phyloP scores from a whole-genome alignment of 2,888 invertebrate genomes.

The Metalampra italica region DNA sequence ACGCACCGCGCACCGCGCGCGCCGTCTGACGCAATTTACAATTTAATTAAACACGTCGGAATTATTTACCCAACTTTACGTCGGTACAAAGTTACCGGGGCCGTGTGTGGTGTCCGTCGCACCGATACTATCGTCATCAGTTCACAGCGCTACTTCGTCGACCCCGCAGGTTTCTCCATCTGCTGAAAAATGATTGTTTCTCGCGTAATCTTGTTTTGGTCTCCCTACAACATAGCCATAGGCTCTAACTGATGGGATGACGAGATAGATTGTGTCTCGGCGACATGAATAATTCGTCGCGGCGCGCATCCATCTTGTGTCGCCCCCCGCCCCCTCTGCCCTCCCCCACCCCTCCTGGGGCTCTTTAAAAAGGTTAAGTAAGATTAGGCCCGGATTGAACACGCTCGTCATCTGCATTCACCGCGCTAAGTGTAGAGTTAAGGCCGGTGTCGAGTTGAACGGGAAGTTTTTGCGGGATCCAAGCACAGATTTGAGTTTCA shows the following conservation, averaged over 20 bases:
- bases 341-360: constrained; percentile 2
- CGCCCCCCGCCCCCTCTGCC: constrained; percentile 5
- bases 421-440: constrained; percentile 4
- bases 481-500: not conserved
- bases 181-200: too few relatives aligned
- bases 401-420: constrained; percentile 6
- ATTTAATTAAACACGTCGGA: not conserved
- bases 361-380: constrained; percentile 23
- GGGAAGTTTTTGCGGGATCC: not conserved
- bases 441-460: not conserved
- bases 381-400: constrained; percentile 22
- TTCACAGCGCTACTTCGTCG: too few relatives aligned
- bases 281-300: constrained; percentile 25
- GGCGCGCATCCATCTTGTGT: constrained; percentile 29
- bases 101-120: too few relatives aligned
- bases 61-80: too few relatives aligned
- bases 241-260: not conserved
- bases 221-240: too few relatives aligned
- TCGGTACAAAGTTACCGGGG: too few relatives aligned
- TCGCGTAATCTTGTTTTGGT: too few relatives aligned
- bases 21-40: not conserved
- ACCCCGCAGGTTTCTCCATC: too few relatives aligned
- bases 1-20: not conserved
- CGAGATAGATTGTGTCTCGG: constrained; percentile 21
- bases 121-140: too few relatives aligned